Conservation (phyloP, 2,888 invertebrate genomes). For the Caenorhabditis wallacei region DNA sequence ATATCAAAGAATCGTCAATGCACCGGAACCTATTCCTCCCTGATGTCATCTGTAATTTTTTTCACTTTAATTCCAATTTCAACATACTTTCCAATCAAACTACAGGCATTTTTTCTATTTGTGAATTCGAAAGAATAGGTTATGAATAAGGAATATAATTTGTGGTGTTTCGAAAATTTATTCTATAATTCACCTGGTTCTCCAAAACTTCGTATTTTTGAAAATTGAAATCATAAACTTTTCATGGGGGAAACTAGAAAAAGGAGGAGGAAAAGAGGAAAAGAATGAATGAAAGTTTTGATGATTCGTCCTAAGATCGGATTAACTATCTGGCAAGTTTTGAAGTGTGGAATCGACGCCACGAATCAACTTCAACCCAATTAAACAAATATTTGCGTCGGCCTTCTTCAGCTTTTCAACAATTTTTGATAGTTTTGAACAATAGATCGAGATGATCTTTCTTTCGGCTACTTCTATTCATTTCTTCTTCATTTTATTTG, state of each 20-base stretch:
- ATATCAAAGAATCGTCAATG: conserved; percentile 29
- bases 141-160: no score
- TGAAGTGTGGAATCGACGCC: conserved; percentile 42
- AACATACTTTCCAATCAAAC: not conserved
- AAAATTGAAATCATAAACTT: conserved; percentile 7
- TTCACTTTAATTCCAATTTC: conserved; percentile 18
- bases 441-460: conserved; percentile 46
- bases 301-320: conserved; percentile 9
- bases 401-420: conserved; percentile 31
- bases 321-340: conserved; percentile 25
- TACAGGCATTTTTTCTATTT: not conserved
- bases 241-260: conserved; percentile 10
- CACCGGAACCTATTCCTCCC: conserved; percentile 16
- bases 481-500: conserved; percentile 28
- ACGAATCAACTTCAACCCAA: conserved; percentile 26
- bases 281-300: conserved; percentile 20
- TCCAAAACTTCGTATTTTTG: not conserved
- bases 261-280: not conserved
- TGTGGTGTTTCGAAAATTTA: no score
- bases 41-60: conserved; percentile 38
- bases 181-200: not conserved
- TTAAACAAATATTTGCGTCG: conserved; percentile 57
- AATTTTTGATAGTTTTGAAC: conserved; percentile 60
- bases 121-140: not conserved
- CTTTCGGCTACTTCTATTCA: conserved; percentile 35